Percentiles rank a stretch among this genome's conserved stretches.
phyloP scores from a whole-genome alignment of 2,113 vertebrate species.

The Turdus rufiventris region DNA sequence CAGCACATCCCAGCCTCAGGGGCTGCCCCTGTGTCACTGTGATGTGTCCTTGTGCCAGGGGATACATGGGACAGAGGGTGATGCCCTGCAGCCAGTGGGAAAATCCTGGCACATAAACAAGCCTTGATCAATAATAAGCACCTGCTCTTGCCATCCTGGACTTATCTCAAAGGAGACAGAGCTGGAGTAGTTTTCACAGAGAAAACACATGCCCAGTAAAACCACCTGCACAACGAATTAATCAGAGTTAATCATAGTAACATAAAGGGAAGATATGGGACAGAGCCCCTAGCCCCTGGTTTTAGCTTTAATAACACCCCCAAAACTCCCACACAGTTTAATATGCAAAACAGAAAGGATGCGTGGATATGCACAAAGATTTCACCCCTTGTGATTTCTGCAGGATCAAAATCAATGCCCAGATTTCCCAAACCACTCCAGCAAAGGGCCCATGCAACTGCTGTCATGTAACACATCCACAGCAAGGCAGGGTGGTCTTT shows the following conservation, averaged over 20 bases:
- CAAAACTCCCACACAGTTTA: accelerated
- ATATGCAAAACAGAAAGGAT: not conserved
- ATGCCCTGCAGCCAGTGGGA: not conserved
- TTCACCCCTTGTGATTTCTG: not conserved
- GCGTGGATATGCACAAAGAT: not conserved
- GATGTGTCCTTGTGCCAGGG: not conserved
- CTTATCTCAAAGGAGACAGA: not conserved
- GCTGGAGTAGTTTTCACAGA: not conserved
- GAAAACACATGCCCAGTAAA: not conserved
- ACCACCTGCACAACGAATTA: not conserved
- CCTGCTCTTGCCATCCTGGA: not conserved
- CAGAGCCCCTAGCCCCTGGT: not conserved
- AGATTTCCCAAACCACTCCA: not conserved
- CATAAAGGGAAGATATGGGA: not conserved
- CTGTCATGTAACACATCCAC: not conserved
- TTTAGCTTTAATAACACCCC: not conserved
- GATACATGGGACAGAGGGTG: not conserved
- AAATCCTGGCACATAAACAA: not conserved
- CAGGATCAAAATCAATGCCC: not conserved
- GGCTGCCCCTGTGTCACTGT: accelerated
- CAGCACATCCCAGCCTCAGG: not conserved
- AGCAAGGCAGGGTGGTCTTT: not conserved
- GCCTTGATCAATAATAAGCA: not conserved
- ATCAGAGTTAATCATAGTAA: accelerated
- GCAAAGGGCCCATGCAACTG: not conserved